Evolutionary conservation across 2,113 vertebrate genomes (phyloP), one percentile per base, ranked within the genome.

Genomic region (Thinocorus orbignyianus): DNA sequence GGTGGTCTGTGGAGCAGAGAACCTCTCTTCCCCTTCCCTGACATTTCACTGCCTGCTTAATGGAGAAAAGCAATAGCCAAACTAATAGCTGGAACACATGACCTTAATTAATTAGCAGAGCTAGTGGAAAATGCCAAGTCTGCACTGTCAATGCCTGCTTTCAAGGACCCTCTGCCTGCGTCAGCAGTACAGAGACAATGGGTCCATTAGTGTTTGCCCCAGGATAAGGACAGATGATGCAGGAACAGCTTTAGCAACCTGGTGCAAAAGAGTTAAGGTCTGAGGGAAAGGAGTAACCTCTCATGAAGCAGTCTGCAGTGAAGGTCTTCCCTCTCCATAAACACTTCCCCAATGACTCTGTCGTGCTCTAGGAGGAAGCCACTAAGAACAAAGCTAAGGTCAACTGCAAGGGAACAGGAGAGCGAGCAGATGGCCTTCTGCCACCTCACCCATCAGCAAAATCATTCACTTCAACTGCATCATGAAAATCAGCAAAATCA

Each of bases 41-140:
- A 54, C 42, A 39, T 54, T 70, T 71, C 60, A 58, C 49, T 46
- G 82, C 71, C 76, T 81, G 55, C 76, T 37, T 86, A 58, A 81
- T 1, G 23, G 64, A 83, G 76, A 93, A 92, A 76, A 86, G 64
- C 64, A 70, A 76, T 10, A 76, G 72, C 82, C 82, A 86, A 81
- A 81, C 82, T 94, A 95, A 94, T 66, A 81, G 79, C 76, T 52
- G 52, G 44, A 44, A 71, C 48, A 86, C 37, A 66, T 81, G 76
- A 93, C 80, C 88, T 88, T 89, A 92, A 93, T 86, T 96, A 97
- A 95, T 87, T 90, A 94, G 77, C 77, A 85, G 73, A 81, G 24
- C 77, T 62, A 89, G 83, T 15, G 73, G 86, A 95, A 97, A 96
- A 83, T 81, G 88, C 92, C 77, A 94, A 41, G 62, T 83, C 92